Evolutionary conservation across 2,888 invertebrate species (phyloP), one percentile per base, ranked within the genome.

Genomic region (Himalopsyche tibetana): DNA sequence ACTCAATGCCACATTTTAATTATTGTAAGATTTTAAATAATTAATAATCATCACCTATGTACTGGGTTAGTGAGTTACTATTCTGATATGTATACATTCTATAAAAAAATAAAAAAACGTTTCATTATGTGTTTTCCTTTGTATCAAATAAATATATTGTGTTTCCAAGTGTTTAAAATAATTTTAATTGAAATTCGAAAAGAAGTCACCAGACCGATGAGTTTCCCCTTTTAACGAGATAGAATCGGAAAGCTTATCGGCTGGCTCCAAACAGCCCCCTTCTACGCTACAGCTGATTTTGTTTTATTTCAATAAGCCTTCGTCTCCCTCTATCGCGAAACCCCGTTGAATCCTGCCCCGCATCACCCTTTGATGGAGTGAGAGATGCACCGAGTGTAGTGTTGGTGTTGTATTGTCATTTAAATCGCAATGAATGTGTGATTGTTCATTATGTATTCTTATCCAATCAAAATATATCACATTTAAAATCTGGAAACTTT

Each of bases 301-400:
- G 88, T 88, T 88, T 88, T 88, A 88, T 88, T 88, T 88, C 88
- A 88, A 88, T 88, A 87, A 87, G 87, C 87, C 87, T 80, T 80
- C 87, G 42, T 8, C 87, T 84, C 82, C 84, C 83, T 74, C 80
- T 40, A 55, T n/a, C 63, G 63, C 63, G 63, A 63, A 63, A 63
- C 63, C 51, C 51, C 51, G 51, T 51, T 51, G 51, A 51, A 51
- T 51, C 15, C 82, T 38, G 38, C 51, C 28, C 38, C 82, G 28
- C 19, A 45, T 56, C 19, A 55, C 42, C 55, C 82, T 56, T 19
- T 56, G 38, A 56, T 36, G 82, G n/a, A 38, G 55, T 55, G 55
- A 55, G 38, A 17, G n/a, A n/a, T 51, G 38, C 82, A 82, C 40
- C 51, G 82, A 82, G 56, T 17, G 9, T 28, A 40, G 82, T 55